Evolutionary conservation across 2,888 invertebrate genomes (phyloP).

Genomic region (Neoascia interrupta): DNA sequence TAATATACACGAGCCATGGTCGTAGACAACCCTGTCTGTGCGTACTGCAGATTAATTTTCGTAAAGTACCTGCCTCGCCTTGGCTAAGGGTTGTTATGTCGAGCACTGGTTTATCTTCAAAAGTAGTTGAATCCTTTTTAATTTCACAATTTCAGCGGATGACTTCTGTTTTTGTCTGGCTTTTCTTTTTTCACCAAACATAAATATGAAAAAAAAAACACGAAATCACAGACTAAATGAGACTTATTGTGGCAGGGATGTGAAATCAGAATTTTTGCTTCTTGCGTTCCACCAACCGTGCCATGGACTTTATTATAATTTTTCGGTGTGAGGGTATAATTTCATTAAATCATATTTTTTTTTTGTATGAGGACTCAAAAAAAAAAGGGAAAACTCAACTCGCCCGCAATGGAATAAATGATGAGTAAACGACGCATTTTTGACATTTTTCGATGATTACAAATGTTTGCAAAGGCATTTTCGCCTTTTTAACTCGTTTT

Average conservation of each 20-base stretch:
- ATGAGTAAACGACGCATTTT: constrained; percentile 65
- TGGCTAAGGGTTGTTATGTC: constrained; percentile 32
- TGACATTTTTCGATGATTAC: constrained; percentile 69
- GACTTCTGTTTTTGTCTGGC: constrained; percentile 33
- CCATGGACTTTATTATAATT: constrained; percentile 50
- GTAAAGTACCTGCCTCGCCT: not conserved
- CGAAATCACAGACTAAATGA: constrained; percentile 35
- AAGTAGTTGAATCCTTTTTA: constrained; percentile 60
- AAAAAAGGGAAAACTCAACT: constrained; percentile 48
- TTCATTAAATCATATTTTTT: constrained; percentile 58
- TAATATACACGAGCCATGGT: constrained; percentile 28
- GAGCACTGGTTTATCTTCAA: constrained; percentile 31
- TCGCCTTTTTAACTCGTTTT: not conserved
- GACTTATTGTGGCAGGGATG: constrained; percentile 13
- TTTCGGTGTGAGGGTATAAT: constrained; percentile 30
- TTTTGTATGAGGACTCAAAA: constrained; percentile 23
- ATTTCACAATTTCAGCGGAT: constrained; percentile 34
- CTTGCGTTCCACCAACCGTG: constrained; percentile 28
- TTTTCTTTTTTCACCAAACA: constrained; percentile 31
- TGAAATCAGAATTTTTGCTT: constrained; percentile 54
- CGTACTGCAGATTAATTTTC: constrained; percentile 24
- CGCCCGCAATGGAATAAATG: constrained; percentile 66
- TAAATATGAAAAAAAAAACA: constrained; percentile 10
- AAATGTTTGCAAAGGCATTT: constrained; percentile 52
- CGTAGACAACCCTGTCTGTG: not conserved